Conservation (phyloP, 2,797 vertebrate genomes). For the Molothrus ater region DNA sequence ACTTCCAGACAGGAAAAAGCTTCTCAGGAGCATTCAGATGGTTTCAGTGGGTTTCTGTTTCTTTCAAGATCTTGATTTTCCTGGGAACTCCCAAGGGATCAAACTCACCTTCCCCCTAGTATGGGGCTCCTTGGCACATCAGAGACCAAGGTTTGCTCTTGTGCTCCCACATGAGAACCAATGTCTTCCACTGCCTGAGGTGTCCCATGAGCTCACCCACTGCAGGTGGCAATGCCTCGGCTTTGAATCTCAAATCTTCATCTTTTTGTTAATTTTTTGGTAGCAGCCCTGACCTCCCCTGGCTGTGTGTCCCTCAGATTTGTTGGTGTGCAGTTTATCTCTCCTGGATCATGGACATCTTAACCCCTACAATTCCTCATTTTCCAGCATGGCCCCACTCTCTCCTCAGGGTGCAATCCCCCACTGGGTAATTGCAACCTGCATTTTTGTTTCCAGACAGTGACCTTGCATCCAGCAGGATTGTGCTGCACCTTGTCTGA, state of each 20-base stretch:
- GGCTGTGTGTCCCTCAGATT: neutral
- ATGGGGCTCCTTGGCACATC: neutral
- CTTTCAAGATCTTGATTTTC: neutral
- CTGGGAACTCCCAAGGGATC: neutral
- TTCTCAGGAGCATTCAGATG: neutral
- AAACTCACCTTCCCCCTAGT: neutral
- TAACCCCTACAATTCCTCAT: neutral
- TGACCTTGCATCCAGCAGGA: conserved; percentile 13
- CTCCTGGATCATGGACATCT: neutral
- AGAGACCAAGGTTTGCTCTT: neutral
- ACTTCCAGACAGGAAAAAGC: neutral
- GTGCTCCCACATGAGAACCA: neutral
- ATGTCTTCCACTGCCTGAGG: neutral
- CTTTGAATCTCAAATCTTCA: neutral
- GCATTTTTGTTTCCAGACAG: neutral
- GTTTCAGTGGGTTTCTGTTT: neutral
- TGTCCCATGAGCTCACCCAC: neutral
- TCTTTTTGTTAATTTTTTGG: neutral
- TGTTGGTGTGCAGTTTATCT: neutral
- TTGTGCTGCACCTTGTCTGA: neutral
- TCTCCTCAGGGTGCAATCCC: neutral
- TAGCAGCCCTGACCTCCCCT: neutral
- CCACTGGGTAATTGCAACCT: neutral
- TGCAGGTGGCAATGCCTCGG: neutral
- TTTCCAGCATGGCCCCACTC: neutral